A percentile compares a stretch with the other conserved stretches of the same genome.
phyloP scores from a whole-genome alignment of 1,140 invertebrate species.

The Reticulitermes speratus region DNA sequence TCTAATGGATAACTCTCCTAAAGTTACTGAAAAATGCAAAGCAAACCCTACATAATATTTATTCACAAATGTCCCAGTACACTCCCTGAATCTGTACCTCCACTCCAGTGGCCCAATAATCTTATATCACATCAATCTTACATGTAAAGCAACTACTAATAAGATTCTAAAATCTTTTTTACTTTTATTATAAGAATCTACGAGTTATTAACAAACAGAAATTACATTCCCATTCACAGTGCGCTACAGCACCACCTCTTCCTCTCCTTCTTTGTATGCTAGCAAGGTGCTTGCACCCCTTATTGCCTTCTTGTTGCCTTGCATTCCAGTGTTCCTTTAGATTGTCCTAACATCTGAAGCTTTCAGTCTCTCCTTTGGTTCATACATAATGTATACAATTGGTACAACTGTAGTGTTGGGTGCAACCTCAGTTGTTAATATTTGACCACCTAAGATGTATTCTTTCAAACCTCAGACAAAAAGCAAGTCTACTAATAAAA shows the following conservation, averaged over 20 bases:
- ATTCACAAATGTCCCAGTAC: background rate
- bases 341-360: slow-evolving; percentile 30
- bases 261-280: too few relatives aligned
- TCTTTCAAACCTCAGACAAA: background rate
- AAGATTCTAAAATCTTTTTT: slow-evolving; percentile 33
- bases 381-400: slow-evolving; percentile 26
- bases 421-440: slow-evolving; percentile 16
- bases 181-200: slow-evolving; percentile 31
- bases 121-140: slow-evolving; percentile 52
- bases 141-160: slow-evolving; percentile 46
- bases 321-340: background rate
- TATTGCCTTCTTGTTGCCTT: background rate
- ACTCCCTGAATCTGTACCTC: background rate
- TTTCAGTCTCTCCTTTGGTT: slow-evolving; percentile 29
- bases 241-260: background rate
- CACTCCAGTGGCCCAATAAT: too few relatives aligned
- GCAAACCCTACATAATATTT: background rate
- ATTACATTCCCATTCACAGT: slow-evolving; percentile 22
- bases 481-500: background rate
- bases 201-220: slow-evolving; percentile 33
- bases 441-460: slow-evolving; percentile 22
- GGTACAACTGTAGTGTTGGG: background rate
- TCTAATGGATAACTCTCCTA: background rate
- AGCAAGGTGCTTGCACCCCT: too few relatives aligned
- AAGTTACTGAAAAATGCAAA: background rate